Percentiles rank a stretch among this genome's conserved stretches.
These are phyloP conservation scores for Conus canariensis DNA, from an alignment of 2,888 invertebrate genomes.

Conservation along the genomic window DNA sequence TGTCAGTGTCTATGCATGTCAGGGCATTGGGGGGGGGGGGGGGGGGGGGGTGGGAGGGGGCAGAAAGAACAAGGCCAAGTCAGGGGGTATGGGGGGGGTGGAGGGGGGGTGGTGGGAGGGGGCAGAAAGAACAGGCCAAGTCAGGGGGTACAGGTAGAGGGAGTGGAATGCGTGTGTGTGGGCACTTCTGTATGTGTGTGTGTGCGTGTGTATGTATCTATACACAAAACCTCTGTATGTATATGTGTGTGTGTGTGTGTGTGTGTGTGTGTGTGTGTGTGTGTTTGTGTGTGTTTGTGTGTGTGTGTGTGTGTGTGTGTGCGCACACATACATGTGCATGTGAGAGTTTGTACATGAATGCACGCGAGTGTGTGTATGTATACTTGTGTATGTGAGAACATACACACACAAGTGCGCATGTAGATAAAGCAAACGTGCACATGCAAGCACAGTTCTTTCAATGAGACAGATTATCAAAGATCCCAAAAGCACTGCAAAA, in stretches of 20 bases:
- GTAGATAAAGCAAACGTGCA: too few relatives aligned
- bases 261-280: not conserved
- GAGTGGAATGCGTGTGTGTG: not conserved
- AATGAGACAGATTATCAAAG: too few relatives aligned
- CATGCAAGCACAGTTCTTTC: too few relatives aligned
- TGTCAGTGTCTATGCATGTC: too few relatives aligned
- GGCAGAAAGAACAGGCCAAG: too few relatives aligned
- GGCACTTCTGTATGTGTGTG: not conserved
- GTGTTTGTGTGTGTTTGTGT: not conserved
- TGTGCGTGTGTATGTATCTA: not conserved
- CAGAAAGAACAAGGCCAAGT: too few relatives aligned
- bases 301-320: not conserved
- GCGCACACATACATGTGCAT: not conserved
- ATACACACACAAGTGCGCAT: not conserved
- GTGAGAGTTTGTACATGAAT: not conserved
- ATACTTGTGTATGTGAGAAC: not conserved
- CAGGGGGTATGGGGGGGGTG: too few relatives aligned
- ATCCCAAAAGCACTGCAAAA: too few relatives aligned
- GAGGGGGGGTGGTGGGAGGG: too few relatives aligned
- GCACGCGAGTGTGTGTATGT: not conserved
- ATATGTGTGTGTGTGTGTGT: not conserved
- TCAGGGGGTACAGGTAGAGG: too few relatives aligned
- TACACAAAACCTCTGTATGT: not conserved
- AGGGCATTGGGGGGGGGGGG: too few relatives aligned
- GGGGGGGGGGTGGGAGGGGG: too few relatives aligned